Conservation (phyloP, 2,888 invertebrate species). For the Rhamphomyia laevipes region DNA sequence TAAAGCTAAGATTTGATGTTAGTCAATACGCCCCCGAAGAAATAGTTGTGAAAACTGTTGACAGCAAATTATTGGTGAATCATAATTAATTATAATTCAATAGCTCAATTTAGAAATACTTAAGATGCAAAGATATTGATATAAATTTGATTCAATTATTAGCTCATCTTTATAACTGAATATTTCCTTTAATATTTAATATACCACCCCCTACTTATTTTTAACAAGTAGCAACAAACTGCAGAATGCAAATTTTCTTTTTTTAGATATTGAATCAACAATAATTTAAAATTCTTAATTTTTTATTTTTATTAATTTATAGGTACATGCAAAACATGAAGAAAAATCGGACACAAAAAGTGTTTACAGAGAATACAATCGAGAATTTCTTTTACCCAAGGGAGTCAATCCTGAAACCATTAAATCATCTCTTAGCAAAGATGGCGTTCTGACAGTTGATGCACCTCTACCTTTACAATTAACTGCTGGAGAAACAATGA, state of each 20-base stretch:
- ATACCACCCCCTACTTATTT: not conserved
- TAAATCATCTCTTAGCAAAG: constrained; percentile 90
- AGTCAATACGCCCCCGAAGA: constrained; percentile 95
- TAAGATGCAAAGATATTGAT: too few relatives aligned
- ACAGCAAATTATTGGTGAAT: constrained; percentile 89
- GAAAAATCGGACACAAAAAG: constrained; percentile 95
- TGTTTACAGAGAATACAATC: constrained; percentile 95
- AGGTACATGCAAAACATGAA: constrained; percentile 97
- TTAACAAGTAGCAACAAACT: constrained; percentile 2
- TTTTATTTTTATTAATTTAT: constrained; percentile 28
- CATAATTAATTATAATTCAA: constrained; percentile 3
- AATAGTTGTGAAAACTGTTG: constrained; percentile 96
- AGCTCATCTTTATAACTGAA: too few relatives aligned
- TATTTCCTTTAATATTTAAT: not conserved
- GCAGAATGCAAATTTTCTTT: not conserved
- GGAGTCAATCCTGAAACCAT: constrained; percentile 95
- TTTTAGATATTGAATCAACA: not conserved
- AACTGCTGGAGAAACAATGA: constrained; percentile 34
- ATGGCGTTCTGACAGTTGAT: constrained; percentile 92
- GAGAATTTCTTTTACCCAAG: constrained; percentile 92
- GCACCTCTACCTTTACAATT: constrained; percentile 79
- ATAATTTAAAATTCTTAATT: not conserved
- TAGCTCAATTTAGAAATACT: not conserved
- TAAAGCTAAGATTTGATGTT: constrained; percentile 93
- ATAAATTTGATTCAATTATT: too few relatives aligned